A percentile compares a stretch with the other conserved stretches of the same genome.
Evolutionary conservation across 2,888 invertebrate species (phyloP).

Genomic region (Ichneumoninae sp.): DNA sequence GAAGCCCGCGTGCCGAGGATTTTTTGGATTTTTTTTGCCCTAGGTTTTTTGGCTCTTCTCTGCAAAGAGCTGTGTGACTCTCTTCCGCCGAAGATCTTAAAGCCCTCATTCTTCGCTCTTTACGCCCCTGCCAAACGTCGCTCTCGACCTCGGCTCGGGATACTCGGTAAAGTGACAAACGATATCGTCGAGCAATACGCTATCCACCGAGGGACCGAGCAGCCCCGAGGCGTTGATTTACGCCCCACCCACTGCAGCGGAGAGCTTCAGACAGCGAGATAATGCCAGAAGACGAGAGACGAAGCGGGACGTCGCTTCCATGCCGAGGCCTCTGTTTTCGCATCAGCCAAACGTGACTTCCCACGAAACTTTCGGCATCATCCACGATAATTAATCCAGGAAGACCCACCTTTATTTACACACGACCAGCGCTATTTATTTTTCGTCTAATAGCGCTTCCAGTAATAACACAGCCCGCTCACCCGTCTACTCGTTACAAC

Average conservation of each 20-base stretch:
- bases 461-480: constrained; percentile 69
- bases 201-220: constrained; percentile 11
- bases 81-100: background rate
- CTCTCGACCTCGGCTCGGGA: background rate
- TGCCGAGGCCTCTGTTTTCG: constrained; percentile 37
- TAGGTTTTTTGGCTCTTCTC: too few relatives aligned
- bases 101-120: background rate
- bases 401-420: constrained; percentile 65
- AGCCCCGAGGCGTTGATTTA: constrained; percentile 55
- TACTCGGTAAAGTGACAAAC: constrained; percentile 19
- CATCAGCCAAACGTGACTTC: constrained; percentile 57
- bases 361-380: constrained; percentile 38
- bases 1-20: too few relatives aligned
- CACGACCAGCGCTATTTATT: constrained; percentile 67
- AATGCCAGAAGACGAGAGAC: constrained; percentile 38
- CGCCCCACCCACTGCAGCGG: constrained; percentile 28
- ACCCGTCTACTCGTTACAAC: constrained; percentile 28
- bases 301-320: constrained; percentile 11
- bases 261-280: constrained; percentile 40
- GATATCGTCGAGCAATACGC: constrained; percentile 19
- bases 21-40: too few relatives aligned
- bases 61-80: too few relatives aligned
- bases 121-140: background rate
- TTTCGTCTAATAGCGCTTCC: constrained; percentile 71
- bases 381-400: constrained; percentile 48